Evolutionary conservation across 2,113 vertebrate species (phyloP).

Genomic region (Prionailurus bengalensis): DNA sequence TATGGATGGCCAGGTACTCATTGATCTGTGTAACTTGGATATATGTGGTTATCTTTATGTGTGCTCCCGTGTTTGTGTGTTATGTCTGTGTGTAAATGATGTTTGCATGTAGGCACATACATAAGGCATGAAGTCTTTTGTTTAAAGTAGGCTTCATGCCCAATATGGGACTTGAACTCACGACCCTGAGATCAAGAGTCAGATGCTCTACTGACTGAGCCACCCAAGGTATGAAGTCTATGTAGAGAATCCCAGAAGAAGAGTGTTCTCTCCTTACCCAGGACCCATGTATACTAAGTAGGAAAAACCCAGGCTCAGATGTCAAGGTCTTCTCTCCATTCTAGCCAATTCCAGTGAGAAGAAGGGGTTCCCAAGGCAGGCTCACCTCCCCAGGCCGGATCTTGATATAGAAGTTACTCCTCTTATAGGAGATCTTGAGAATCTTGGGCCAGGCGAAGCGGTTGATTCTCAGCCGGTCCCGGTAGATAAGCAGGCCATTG

Average conservation of each 20-base stretch:
- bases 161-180: too few relatives aligned
- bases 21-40: not conserved
- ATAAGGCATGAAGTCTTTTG: not conserved
- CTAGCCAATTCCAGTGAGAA: not conserved
- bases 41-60: not conserved
- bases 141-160: too few relatives aligned
- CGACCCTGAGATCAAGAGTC: too few relatives aligned
- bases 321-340: not conserved
- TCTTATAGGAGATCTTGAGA: conserved; percentile 99
- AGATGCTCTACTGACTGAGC: too few relatives aligned
- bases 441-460: conserved; percentile 99
- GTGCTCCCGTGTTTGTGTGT: not conserved
- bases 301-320: not conserved
- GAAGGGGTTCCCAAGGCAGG: not conserved
- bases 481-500: conserved; percentile 98
- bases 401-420: conserved; percentile 99
- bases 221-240: not conserved
- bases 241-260: not conserved
- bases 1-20: not conserved
- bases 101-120: not conserved
- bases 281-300: not conserved
- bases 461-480: conserved; percentile 98
- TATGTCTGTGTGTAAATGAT: not conserved
- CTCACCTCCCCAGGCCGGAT: conserved; percentile 98
- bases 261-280: not conserved